Percentiles rank a stretch among this genome's conserved stretches.
phyloP scores from a whole-genome alignment of 1,140 invertebrate genomes.

The Lepidurus arcticus region DNA sequence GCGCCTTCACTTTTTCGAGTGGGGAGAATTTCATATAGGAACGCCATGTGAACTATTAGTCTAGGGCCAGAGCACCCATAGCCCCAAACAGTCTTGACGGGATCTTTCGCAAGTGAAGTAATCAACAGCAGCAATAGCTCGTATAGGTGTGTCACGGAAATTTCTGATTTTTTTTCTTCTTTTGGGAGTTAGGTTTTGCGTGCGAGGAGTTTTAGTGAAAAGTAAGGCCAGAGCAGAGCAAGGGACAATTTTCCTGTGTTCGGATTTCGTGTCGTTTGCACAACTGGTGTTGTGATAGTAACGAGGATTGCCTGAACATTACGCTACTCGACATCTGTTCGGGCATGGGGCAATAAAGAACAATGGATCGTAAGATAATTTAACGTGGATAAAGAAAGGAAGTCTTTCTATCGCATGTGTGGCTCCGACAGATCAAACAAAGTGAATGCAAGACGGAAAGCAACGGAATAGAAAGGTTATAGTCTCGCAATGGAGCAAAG shows the following conservation, averaged over 20 bases:
- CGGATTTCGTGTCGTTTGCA: not conserved
- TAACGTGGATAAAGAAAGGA: no score
- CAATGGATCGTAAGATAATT: not conserved
- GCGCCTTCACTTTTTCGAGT: conserved; percentile 8
- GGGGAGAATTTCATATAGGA: not conserved
- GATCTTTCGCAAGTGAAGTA: conserved; percentile 21
- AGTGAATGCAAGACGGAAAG: no score
- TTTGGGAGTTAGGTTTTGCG: not conserved
- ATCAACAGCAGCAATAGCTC: not conserved
- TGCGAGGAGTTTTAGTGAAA: no score
- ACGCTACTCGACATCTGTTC: not conserved
- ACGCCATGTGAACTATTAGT: conserved; percentile 1
- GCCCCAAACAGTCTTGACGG: not conserved
- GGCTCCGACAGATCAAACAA: no score
- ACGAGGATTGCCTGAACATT: not conserved
- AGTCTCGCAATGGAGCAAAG: no score
- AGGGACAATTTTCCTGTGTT: no score
- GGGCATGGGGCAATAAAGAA: not conserved
- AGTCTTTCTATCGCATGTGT: no score
- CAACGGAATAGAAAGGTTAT: no score
- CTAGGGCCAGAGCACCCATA: not conserved
- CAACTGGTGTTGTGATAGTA: conserved; percentile 11
- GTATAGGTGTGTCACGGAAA: not conserved
- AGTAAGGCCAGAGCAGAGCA: no score
- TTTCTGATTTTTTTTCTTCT: not conserved